Base-by-base conservation (phyloP, 35 echinoderm and acorn worm genomes). In the Diadema setosum region DNA sequence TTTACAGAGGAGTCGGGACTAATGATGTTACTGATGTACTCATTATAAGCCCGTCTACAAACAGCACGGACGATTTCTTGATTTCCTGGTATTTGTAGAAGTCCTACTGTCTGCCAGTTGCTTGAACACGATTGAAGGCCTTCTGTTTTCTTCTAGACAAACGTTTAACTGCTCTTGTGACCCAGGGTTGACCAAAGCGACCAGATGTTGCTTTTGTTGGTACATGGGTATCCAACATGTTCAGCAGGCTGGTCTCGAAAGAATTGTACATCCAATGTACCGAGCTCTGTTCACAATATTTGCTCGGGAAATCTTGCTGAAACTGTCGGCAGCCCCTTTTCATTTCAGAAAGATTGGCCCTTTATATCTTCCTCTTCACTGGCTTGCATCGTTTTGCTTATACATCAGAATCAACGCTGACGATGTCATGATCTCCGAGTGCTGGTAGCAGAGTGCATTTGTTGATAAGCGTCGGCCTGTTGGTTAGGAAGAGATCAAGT, bases 11-110 rank as follows among this genome's bases (percentile, higher is more conserved):
- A 83, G 36, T 83, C 81, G 26, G 81, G 81, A 33, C 17, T 24
- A 15, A 83, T 83, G 26, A 52, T 83, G 46, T 83, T 83, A 23
- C 36, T 83, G 81, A 83, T 21, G 46, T 83, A 83, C 21, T 83
- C 81, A 55, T 45, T 83, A 27, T 49, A 57, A 15, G 65, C 65
- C 30, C 34, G 23, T 29, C 26, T 55, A 21, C 49, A 55, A 55
- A 21, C 49, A 16, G 49, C 49, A 16, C 21, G 49, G 49, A 16
- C 21, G 49, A 55, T 55, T 55, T 55, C 49, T 55, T 55, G 49
- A 55, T 55, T 21, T 55, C 14, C 0, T 21, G 49, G 21, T 55
- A 55, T 2, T 21, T 55, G 49, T 55, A 16, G 21, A 2, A 55
- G 21, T 55, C 49, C 49, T 55, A 12, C 49, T 55, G 49, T 55